These are phyloP conservation scores for Drosophila diplacantha DNA, from an alignment of 2,888 invertebrate species.

Conservation along the genomic window DNA sequence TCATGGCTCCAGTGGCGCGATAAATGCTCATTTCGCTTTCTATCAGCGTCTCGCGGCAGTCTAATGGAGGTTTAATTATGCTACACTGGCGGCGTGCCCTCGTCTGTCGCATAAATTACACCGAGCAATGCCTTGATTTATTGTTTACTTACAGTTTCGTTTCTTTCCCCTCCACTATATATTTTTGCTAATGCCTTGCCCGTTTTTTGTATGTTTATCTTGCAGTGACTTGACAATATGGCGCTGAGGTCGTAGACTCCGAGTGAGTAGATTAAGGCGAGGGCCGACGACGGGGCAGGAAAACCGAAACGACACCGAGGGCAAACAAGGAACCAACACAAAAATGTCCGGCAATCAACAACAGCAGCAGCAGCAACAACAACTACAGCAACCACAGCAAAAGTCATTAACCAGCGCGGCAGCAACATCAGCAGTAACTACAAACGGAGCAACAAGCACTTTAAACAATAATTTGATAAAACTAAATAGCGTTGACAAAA, in stretches of 20 bases:
- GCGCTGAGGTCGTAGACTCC: slow-evolving; percentile 57
- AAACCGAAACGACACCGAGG: slow-evolving; percentile 42
- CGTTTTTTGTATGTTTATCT: slow-evolving; percentile 40
- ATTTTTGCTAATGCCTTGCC: slow-evolving; percentile 49
- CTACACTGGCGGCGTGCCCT: slow-evolving; percentile 50
- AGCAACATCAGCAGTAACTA: slow-evolving; percentile 34
- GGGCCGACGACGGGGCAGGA: slow-evolving; percentile 17
- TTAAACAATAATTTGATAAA: slow-evolving; percentile 67
- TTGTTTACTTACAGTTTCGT: slow-evolving; percentile 29
- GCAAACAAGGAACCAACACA: slow-evolving; percentile 57
- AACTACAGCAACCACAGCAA: slow-evolving; percentile 39
- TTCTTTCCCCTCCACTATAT: slow-evolving; percentile 14
- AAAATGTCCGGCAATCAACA: slow-evolving; percentile 71
- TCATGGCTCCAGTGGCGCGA: slow-evolving; percentile 55
- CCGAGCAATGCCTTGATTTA: slow-evolving; percentile 58
- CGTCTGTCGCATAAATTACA: slow-evolving; percentile 62
- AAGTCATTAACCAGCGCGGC: slow-evolving; percentile 37
- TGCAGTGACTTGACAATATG: slow-evolving; percentile 51
- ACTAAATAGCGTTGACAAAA: slow-evolving; percentile 70
- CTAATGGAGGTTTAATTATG: slow-evolving; percentile 70
- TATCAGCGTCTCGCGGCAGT: slow-evolving; percentile 44
- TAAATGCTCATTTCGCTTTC: slow-evolving; percentile 71
- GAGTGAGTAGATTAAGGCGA: slow-evolving; percentile 13
- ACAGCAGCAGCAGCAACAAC: slow-evolving; percentile 45
- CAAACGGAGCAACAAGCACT: slow-evolving; percentile 49